Base-by-base conservation (phyloP, 2,888 invertebrate genomes). In the Philaethria dido region DNA sequence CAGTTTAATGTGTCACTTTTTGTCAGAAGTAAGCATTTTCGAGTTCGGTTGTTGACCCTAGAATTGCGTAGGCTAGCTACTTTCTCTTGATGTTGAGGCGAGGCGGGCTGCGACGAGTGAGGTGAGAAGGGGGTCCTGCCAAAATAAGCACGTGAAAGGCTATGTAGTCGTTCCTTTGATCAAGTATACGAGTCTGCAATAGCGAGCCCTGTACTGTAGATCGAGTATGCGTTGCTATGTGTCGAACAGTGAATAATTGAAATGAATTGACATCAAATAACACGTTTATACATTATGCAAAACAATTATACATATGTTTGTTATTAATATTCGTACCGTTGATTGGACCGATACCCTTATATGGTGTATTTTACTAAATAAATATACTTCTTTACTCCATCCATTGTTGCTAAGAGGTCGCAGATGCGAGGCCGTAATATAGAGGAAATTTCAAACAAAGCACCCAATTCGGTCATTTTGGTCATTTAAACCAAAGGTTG, bases 61-160 rank as follows among this genome's bases (percentile, higher is more conserved):
- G 84, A 84, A 89, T 90, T 92, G 92, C 92, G 91, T 92, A 90
- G 90, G 89, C 86, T 84, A 90, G 89, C 92, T 92, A 91, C 92
- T 92, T 92, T 92, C 92, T 92, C 92, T 89, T 76, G 81, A 77
- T 81, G 86, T 79, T 82, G 83, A 77, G 75, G 82, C 83, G 83
- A 83, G 79, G 85, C 80, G 81, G 81, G 78, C 81, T 69, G 82
- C 76, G 81, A 80, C 72, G 76, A 62, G 80, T 74, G 84, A 78
- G 85, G 85, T 70, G 85, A 77, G 87, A 83, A 83, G 87, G 89
- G 88, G 90, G 86, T 90, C 85, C 89, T 91, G 87, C 92, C 92
- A 89, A 92, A 92, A 90, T 88, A 90, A 87, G 88, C 87, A 87
- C 89, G 92, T 91, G 92, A 92, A 92, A 92, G 92, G 90, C 87